Base-by-base conservation (phyloP, 2,888 invertebrate species). In the Drosophila maculinotata region DNA sequence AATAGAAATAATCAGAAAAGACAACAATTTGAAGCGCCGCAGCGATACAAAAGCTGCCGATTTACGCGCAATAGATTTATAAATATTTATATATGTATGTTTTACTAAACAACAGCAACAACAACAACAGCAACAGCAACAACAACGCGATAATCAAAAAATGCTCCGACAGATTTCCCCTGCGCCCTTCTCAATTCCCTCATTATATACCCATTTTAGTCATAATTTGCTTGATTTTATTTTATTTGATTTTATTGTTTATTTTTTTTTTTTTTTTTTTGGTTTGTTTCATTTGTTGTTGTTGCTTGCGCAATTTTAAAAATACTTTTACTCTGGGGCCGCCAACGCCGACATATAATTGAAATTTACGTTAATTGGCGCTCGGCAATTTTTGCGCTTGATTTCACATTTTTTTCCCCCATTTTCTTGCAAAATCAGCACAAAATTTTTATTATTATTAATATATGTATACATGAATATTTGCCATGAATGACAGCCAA, bases 351-450 rank as follows among this genome's bases (percentile, higher is more conserved):
- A 48, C 23, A 39, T 31, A 65, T 47, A 58, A 71, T 69, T 65
- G 57, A 64, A 67, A 57, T 76, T 41, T 33, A 76, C 77, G 74
- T 72, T 76, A 74, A 74, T 74, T 74, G 76, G 76, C 72, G 57
- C 57, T 39, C 47, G 15, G 67, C 54, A 71, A 73, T 62, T 53
- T 76, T 73, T 73, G 52, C 63, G 77, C 72, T 74, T 76, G 58
- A 71, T 76, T 76, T 60, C 41, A 70, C 45, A 44, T 60, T 47
- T 66, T 20, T 17, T 39, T 39, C 9, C 28, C 26, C 23, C 25
- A 6, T 35, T 36, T 33, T 33, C 35, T 9, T 51, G 54, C 58
- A 52, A 67, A 67, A 67, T 58, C 67, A 47, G 68, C 67, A 45
- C 31, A 48, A 68, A 60, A 60, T 49, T 33, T 31, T 14, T 10